Base-by-base conservation (phyloP, 1,140 invertebrate genomes). In the Laupala kohalensis region DNA sequence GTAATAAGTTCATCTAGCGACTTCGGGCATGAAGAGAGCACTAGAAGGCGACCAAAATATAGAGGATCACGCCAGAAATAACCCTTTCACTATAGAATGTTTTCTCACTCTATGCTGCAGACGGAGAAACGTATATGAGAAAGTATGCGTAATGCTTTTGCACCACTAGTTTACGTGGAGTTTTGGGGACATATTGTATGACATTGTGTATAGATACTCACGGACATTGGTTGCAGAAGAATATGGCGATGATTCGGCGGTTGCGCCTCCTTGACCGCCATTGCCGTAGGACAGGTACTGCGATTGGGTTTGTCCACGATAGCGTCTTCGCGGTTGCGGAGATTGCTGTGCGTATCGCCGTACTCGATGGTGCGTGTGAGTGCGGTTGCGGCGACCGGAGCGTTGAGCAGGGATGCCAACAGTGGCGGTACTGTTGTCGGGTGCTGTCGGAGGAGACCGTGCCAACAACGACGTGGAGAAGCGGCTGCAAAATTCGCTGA, bases 271-370 rank as follows among this genome's bases (percentile, higher is more conserved):
- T 67, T 83, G 82, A 65, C 84, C 83, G 28, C 79, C 77, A 4
- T 78, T 77, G 12, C 82, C 83, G 73, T 90, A 86, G 75, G 86
- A 88, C 71, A 93, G 79, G 78, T 92, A 93, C 76, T 93, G 91
- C 6, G 91, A 91, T 76, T 93, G 91, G 0, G 91, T 92, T 79
- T 93, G 91, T 27, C 91, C 91, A 64, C 88, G 81, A 75, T 83
- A 84, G 66, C 77, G 71, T n/a, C 67, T 64, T 23, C 28, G 27
- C 27, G 15, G 67, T 53, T 12, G 12, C 30, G 29, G 24, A 28
- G 3, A 25, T 53, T 23, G 62, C 30, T 30, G n/a, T 15, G 15
- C 65, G 65, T 0, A 13, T 23, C 25, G 37, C 23, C 19, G 63
- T 24, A 66, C 19, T 15, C 30, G 30, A 15, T 15, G 30, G 15